These are phyloP conservation scores for Seriola quinqueradiata DNA, from an alignment of 2,113 vertebrate genomes.

Conservation along the genomic window DNA sequence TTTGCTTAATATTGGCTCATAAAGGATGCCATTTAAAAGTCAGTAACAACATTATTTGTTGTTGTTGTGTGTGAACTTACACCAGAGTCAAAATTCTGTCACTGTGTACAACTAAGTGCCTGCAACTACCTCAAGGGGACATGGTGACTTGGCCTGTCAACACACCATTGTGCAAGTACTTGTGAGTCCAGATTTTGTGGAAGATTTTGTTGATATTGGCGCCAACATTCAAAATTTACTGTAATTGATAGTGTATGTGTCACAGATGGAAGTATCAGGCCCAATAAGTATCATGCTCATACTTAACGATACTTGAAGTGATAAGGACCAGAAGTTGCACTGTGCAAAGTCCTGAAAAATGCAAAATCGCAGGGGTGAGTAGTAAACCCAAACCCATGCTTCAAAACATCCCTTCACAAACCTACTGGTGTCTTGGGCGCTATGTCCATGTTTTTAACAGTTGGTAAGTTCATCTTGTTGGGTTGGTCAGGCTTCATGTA, in stretches of 20 bases:
- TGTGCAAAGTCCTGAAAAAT: background rate
- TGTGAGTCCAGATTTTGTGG: constrained; percentile 16
- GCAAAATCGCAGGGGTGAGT: background rate
- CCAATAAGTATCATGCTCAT: background rate
- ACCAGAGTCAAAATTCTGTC: constrained; percentile 1
- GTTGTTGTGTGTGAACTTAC: constrained; percentile 6
- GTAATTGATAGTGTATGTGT: constrained; percentile 2
- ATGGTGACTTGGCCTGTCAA: background rate
- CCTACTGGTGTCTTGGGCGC: no score
- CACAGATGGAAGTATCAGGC: background rate
- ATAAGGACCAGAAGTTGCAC: background rate
- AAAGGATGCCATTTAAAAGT: constrained; percentile 16
- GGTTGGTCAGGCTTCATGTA: background rate
- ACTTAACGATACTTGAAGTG: background rate
- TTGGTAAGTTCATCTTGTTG: background rate
- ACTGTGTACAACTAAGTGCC: background rate
- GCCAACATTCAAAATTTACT: background rate
- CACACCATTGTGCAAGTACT: background rate
- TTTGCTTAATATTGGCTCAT: constrained; percentile 23
- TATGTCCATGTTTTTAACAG: background rate
- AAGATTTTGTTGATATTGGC: background rate
- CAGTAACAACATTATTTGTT: background rate
- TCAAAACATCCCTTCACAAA: background rate
- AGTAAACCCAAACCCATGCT: background rate
- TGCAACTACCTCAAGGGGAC: background rate